Evolutionary conservation across 1,140 invertebrate species (phyloP), one percentile per base, ranked within the genome.

Genomic region (Zaprionus inermis): DNA sequence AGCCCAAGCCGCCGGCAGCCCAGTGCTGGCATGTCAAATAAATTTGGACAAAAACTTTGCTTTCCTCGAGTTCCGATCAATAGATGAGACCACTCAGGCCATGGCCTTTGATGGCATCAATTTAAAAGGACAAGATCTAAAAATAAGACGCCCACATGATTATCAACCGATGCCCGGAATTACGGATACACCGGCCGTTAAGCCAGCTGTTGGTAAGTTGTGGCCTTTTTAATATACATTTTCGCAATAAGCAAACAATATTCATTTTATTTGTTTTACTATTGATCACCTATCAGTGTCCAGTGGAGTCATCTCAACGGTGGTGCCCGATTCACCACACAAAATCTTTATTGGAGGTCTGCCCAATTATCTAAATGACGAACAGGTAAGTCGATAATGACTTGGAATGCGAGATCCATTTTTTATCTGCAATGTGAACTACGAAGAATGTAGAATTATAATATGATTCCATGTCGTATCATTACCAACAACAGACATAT

Each of bases 1-100:
- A 78, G 98, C 98, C 3, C 99, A 99, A 94, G 98, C 98, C n/a
- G 98, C 98, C 52, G 99, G 99, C 54, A 99, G 99, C 94, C 99
- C 99, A 6, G 98, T 99, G 22, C 94, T 99, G 51, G 98, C 99
- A 24, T 99, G 99, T 93, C 99, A 99, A 93, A 98, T 98, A 49
- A 99, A 99, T 94, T 94, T 99, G 91, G 99, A 99, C 93, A 99
- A 99, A 93, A 99, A 99, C 93, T 99, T 99, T 95, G 99, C 99
- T 86, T 99, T 99, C 94, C 94, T 99, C 72, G 99, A 99, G 94
- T 98, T 98, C 93, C 93, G 93, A 80, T 99, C 99, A 9, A 99
- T 99, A 91, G 99, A 99, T 94, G 99, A 99, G 94, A 99, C 99
- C n/a, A 99, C 99, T 30, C 98, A 99, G 92, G 99, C 98, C 7